Evolutionary conservation across 2,113 vertebrate species (phyloP).

Genomic region (Murina feae): DNA sequence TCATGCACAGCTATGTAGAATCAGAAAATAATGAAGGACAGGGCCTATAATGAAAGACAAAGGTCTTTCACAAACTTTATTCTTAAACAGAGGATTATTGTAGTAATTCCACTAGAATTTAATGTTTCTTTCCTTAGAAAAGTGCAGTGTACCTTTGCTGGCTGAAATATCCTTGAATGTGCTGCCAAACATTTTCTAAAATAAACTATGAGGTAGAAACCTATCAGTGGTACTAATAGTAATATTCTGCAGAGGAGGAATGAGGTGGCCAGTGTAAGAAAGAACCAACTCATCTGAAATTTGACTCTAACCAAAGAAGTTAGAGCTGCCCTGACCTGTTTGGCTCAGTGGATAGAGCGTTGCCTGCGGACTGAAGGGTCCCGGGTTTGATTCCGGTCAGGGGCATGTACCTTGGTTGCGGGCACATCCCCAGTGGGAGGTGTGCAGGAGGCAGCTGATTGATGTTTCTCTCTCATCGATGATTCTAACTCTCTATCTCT

Average conservation of each 20-base stretch:
- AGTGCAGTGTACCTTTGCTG: background rate
- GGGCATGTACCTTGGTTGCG: no score
- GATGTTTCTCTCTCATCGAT: no score
- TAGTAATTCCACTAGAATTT: background rate
- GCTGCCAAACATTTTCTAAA: background rate
- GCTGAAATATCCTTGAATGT: background rate
- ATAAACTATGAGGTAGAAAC: background rate
- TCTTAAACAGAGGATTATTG: background rate
- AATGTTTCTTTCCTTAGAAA: background rate
- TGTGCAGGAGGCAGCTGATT: no score
- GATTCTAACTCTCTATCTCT: no score
- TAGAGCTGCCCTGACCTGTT: no score
- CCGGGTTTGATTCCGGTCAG: no score
- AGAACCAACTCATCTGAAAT: accelerated
- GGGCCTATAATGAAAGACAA: background rate
- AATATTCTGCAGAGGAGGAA: background rate
- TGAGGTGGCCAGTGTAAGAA: background rate
- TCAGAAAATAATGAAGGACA: conserved; percentile 10
- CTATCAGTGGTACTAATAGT: background rate
- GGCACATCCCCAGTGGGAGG: no score
- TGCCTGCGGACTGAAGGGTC: no score
- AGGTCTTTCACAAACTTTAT: background rate
- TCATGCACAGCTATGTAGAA: background rate
- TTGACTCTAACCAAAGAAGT: background rate
- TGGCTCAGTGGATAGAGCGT: no score